These are phyloP conservation scores for Drepanosiphum platanoidis DNA, from an alignment of 2,888 invertebrate species.

Conservation along the genomic window DNA sequence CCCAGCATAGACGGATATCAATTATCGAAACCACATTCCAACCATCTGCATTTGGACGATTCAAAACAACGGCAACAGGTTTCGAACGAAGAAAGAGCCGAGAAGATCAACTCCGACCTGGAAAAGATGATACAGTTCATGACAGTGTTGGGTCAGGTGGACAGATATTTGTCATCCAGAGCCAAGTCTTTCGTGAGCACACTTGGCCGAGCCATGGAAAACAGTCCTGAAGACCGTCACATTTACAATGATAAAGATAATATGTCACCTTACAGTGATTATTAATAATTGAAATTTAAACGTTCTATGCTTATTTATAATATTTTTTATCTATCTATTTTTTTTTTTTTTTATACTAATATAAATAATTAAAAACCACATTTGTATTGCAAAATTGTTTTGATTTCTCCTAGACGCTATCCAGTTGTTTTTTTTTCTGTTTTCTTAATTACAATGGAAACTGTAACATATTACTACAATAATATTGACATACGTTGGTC, in stretches of 20 bases:
- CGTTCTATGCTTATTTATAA: background rate
- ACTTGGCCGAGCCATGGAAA: conserved; percentile 47
- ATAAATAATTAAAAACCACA: conserved; percentile 2
- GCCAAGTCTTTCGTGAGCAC: conserved; percentile 50
- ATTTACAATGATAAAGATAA: conserved; percentile 19
- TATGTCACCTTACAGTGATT: conserved; percentile 5
- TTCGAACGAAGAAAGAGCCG: conserved; percentile 30
- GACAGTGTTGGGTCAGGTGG: conserved; percentile 40
- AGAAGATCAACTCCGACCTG: conserved; percentile 38
- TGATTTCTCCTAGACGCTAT: background rate
- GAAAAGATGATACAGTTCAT: conserved; percentile 59
- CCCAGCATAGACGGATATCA: background rate
- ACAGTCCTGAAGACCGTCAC: conserved; percentile 12
- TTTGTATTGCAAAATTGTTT: background rate
- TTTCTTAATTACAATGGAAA: background rate
- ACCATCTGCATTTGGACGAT: conserved; percentile 13
- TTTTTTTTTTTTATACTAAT: background rate
- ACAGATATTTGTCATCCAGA: conserved; percentile 45
- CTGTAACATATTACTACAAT: background rate
- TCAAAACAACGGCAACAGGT: background rate
- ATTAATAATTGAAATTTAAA: conserved; percentile 13
- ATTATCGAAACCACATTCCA: background rate
- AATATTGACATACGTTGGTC: background rate
- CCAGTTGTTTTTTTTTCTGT: background rate
- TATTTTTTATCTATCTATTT: background rate